These are phyloP conservation scores for Nyctereutes procyonoides DNA, from an alignment of 2,113 vertebrate species.

Conservation along the genomic window DNA sequence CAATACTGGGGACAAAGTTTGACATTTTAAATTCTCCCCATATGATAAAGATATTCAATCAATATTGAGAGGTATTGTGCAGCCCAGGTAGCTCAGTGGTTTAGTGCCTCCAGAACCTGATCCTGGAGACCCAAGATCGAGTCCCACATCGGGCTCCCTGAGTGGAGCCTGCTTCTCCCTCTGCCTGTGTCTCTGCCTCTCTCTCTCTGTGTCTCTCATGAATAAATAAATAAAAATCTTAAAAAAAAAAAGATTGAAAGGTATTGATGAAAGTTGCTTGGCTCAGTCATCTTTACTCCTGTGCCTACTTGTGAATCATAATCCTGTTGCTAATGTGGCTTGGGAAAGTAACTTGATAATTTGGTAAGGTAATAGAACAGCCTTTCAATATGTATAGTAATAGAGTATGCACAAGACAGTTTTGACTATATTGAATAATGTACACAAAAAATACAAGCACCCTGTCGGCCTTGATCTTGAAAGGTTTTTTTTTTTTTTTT, in stretches of 20 bases:
- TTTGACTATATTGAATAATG: not conserved
- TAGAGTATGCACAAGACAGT: not conserved
- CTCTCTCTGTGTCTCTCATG: too few relatives aligned
- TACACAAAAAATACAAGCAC: not conserved
- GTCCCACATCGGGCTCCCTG: too few relatives aligned
- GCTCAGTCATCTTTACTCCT: not conserved
- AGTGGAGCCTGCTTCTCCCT: too few relatives aligned
- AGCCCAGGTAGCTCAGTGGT: too few relatives aligned
- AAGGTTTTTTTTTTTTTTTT: too few relatives aligned
- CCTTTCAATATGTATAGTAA: not conserved
- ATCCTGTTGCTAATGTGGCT: too few relatives aligned
- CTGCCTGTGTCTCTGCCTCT: too few relatives aligned
- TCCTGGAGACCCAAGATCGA: too few relatives aligned
- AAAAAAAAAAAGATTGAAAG: not conserved
- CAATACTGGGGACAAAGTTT: not conserved
- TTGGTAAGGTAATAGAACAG: not conserved
- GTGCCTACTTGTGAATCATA: not conserved
- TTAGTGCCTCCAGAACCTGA: too few relatives aligned
- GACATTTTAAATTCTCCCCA: not conserved
- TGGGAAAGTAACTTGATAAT: not conserved
- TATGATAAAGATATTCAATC: not conserved
- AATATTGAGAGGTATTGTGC: not conserved
- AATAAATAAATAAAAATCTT: too few relatives aligned
- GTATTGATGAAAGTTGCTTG: not conserved
- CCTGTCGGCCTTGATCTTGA: not conserved